Base-by-base conservation (phyloP, 1,140 invertebrate genomes). In the Steinernema feltiae region DNA sequence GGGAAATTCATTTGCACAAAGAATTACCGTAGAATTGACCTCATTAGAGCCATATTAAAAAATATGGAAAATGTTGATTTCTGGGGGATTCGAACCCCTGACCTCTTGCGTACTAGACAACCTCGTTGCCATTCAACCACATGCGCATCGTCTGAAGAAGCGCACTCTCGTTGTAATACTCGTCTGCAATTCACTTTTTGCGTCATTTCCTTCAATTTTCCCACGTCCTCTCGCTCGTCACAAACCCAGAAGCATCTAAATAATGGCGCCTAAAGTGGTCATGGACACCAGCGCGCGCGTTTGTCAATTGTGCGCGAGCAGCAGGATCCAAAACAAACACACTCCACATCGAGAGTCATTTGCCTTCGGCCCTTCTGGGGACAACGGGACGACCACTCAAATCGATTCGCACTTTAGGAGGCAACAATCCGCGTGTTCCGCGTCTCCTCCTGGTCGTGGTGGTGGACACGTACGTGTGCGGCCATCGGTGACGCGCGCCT, bases 331-430 rank as follows among this genome's bases (percentile, higher is more conserved):
- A 63, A 63, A 63, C 53, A 63, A 63, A 63, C 53, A 63, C 53
- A 17, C 53, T 63, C 15, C 53, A 63, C 24, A 3, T 46, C 2
- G 35, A 41, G 35, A 7, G 35, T 41, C 35, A 41, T 41, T 41
- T 41, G 35, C 18, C n/a, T n/a, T n/a, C n/a, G n/a, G n/a, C n/a
- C n/a, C 41, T 46, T 46, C 41, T n/a, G n/a, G 41, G 41, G 53
- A 27, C 15, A 27, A 63, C 15, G 53, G 3, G 53, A 27, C 53
- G 53, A 27, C 53, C 7, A 63, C 53, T 41, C 53, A 21, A 15
- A 63, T 63, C 53, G 53, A 63, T 63, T 63, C 24, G 53, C 53
- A 63, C 53, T 63, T 63, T 63, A 63, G 24, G n/a, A n/a, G n/a
- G 53, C 53, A 63, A 63, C 53, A 63, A 63, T 63, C 53, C 53